A percentile compares a stretch with the other conserved stretches of the same genome.
These are phyloP conservation scores for Sylvietta virens DNA, from an alignment of 2,113 vertebrate genomes.

Conservation along the genomic window DNA sequence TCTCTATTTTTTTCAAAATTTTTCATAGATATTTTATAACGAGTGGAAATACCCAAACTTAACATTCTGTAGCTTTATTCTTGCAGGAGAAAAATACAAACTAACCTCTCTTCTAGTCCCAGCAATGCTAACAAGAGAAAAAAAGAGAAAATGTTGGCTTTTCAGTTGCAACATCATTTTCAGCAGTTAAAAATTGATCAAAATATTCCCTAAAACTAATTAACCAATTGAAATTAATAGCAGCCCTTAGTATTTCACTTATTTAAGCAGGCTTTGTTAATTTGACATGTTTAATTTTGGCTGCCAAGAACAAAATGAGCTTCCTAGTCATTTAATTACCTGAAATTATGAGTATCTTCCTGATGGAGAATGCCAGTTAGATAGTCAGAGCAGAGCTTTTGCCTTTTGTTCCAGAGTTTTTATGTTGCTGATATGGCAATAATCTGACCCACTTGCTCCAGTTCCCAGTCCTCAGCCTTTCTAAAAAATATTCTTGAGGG, in stretches of 20 bases:
- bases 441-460: neutral
- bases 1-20: neutral
- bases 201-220: slow-evolving; percentile 28
- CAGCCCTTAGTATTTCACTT: neutral
- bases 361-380: neutral
- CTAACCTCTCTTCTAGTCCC: neutral
- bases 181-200: slow-evolving; percentile 11
- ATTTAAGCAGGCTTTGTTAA: slow-evolving; percentile 24
- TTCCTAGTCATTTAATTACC: slow-evolving; percentile 40
- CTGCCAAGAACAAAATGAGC: slow-evolving; percentile 12
- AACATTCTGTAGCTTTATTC: neutral
- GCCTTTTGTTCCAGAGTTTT: neutral
- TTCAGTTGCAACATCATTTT: neutral
- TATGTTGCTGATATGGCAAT: neutral
- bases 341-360: slow-evolving; percentile 35
- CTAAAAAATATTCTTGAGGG: neutral
- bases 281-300: slow-evolving; percentile 15
- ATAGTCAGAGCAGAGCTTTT: neutral
- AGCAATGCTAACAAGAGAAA: neutral
- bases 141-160: neutral
- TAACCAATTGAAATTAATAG: slow-evolving; percentile 7
- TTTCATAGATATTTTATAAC: neutral
- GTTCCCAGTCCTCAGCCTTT: neutral
- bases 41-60: neutral
- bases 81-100: neutral